Conservation (phyloP, 1,140 invertebrate genomes). For the Cydia pomonella region DNA sequence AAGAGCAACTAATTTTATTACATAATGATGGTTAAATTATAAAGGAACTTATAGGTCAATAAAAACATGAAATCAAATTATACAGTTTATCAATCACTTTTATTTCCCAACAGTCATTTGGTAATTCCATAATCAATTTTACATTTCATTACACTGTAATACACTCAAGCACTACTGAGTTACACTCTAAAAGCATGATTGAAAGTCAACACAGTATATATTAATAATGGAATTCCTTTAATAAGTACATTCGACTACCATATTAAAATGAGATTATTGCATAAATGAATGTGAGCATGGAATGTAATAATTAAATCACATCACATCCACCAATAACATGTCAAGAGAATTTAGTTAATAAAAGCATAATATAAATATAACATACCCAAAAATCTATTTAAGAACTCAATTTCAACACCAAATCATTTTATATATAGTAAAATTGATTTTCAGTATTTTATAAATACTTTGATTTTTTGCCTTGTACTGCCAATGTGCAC, state of each 20-base stretch:
- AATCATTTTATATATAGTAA: neutral
- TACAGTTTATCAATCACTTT: slow-evolving; percentile 31
- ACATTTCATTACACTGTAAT: slow-evolving; percentile 29
- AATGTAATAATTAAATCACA: slow-evolving; percentile 21
- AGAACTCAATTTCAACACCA: neutral
- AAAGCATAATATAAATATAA: slow-evolving; percentile 19
- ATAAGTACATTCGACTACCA: slow-evolving; percentile 26
- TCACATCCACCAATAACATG: slow-evolving; percentile 3
- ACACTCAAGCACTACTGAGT: slow-evolving; percentile 32
- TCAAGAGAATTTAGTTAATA: neutral
- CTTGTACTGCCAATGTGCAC: neutral
- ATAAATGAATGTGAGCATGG: slow-evolving; percentile 26
- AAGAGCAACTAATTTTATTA: neutral
- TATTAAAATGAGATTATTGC: slow-evolving; percentile 27
- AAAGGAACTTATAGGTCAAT: slow-evolving; percentile 3
- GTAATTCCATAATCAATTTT: slow-evolving; percentile 22
- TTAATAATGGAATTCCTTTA: slow-evolving; percentile 29
- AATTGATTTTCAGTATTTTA: slow-evolving; percentile 14
- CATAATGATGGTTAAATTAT: neutral
- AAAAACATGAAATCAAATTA: neutral
- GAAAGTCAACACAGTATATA: slow-evolving; percentile 12
- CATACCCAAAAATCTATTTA: neutral
- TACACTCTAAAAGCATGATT: slow-evolving; percentile 31
- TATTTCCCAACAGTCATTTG: slow-evolving; percentile 32
- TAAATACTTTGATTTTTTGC: slow-evolving; percentile 26